These are phyloP conservation scores for Myrmophylax atrothorax DNA, from an alignment of 2,113 vertebrate species.

Conservation along the genomic window DNA sequence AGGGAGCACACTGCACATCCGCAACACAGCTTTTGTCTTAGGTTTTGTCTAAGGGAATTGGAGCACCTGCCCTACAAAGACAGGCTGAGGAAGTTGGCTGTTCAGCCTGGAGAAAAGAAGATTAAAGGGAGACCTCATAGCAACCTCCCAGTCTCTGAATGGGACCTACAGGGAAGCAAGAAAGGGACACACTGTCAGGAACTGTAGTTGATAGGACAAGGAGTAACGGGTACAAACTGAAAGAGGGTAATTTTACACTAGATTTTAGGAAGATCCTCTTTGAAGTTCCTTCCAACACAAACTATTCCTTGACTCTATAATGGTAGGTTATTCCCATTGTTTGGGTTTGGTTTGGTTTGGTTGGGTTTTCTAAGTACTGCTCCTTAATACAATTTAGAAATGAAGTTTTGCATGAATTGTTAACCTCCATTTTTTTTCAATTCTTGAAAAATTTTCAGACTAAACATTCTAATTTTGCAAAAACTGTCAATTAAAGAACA, in stretches of 20 bases:
- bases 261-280: not conserved
- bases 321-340: not conserved
- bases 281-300: not conserved
- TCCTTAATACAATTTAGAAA: not conserved
- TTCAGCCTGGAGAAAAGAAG: not conserved
- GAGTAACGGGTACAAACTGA: not conserved
- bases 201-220: not conserved
- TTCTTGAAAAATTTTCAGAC: not conserved
- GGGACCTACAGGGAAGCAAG: not conserved
- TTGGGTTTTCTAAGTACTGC: not conserved
- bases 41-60: not conserved
- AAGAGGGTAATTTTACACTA: not conserved
- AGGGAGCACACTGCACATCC: not conserved
- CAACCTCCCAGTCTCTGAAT: not conserved
- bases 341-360: not conserved
- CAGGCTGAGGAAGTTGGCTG: not conserved
- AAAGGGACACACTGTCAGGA: not conserved
- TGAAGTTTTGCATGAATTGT: not conserved
- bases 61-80: not conserved
- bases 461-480: not conserved
- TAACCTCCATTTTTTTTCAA: not conserved
- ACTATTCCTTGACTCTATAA: not conserved
- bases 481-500: not conserved
- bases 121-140: not conserved
- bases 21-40: not conserved